Evolutionary conservation across 2,888 invertebrate species (phyloP).

Genomic region (Eulithis testata): DNA sequence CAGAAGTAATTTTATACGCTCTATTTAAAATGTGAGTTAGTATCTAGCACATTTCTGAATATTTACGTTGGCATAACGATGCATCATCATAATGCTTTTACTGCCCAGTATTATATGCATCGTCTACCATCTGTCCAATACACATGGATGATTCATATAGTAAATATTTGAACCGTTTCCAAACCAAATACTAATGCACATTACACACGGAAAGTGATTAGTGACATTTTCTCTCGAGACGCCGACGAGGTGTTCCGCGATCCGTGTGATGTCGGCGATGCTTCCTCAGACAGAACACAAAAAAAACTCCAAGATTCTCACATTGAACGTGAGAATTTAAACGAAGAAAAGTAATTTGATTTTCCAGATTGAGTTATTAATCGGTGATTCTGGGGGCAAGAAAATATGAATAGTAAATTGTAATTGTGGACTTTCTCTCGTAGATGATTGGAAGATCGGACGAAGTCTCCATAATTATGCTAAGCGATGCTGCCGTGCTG

Average conservation of each 20-base stretch:
- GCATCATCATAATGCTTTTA: too few relatives aligned
- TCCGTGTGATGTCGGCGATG: constrained; percentile 46
- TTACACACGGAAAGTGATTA: constrained; percentile 6
- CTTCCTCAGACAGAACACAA: constrained; percentile 32
- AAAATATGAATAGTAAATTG: constrained; percentile 1
- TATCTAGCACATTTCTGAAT: background rate
- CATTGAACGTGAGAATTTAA: constrained; percentile 46
- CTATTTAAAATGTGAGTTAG: constrained; percentile 14
- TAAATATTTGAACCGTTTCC: background rate
- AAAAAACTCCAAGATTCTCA: constrained; percentile 41
- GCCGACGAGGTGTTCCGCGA: constrained; percentile 31
- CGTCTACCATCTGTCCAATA: background rate
- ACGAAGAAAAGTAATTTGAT: constrained; percentile 35
- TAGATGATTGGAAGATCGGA: background rate
- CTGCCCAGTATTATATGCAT: background rate
- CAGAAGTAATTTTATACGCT: constrained; percentile 12
- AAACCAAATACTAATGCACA: too few relatives aligned
- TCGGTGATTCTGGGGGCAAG: constrained; percentile 11
- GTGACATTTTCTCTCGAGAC: constrained; percentile 51
- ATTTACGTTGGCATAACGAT: background rate
- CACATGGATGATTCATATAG: background rate
- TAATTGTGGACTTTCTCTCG: background rate
- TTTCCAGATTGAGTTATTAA: constrained; percentile 31
- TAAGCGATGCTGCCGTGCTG: too few relatives aligned
- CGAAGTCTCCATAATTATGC: too few relatives aligned